Evolutionary conservation across 2,113 vertebrate species (phyloP), one percentile per base, ranked within the genome.

Genomic region (Athene noctua): DNA sequence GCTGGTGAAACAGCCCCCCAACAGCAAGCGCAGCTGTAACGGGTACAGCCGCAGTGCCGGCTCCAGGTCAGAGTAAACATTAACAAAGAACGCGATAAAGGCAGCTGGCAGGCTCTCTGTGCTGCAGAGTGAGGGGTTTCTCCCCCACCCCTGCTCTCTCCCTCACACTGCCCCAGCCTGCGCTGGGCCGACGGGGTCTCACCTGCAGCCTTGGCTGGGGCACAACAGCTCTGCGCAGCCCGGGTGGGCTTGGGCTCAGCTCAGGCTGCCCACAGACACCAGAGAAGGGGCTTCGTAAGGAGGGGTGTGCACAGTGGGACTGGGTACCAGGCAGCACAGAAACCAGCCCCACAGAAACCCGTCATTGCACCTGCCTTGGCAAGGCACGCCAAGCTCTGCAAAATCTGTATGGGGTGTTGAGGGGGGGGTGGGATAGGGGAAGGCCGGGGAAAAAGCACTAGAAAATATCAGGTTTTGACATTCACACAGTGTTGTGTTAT

Each of bases 321-420:
- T 11, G 21, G 38, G 15, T 3, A 3, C 0, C 1, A 38, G 52
- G 6, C 38, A 54, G 6, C 2, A 1, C 34, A 20, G 47, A n/a
- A n/a, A n/a, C n/a, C n/a, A n/a, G n/a, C n/a, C n/a, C n/a, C n/a
- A n/a, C n/a, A n/a, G n/a, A 27, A 42, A 77, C 11, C 47, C 2
- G 4, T 5, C 73, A 4, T 38, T 15, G 23, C 21, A 30, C 7
- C 38, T 21, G 6, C 12, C 0, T 5, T 15, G 36, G 46, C 73
- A 91, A 83, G 1, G 0, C n/a, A 1, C 30, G 4, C 68, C 13
- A 1, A 71, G 52, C 36, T 46, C 30, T 26, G 25, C 44, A 27
- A 66, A 70, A 42, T 18, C 51, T 25, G 16, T 13, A 3, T 13
- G 8, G 32, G 15, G 15, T 87, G 67, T n/a, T 19, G 46, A 47